A percentile compares a stretch with the other conserved stretches of the same genome.
Evolutionary conservation across 1,140 invertebrate genomes (phyloP).

Genomic region (Drosophila simulans): DNA sequence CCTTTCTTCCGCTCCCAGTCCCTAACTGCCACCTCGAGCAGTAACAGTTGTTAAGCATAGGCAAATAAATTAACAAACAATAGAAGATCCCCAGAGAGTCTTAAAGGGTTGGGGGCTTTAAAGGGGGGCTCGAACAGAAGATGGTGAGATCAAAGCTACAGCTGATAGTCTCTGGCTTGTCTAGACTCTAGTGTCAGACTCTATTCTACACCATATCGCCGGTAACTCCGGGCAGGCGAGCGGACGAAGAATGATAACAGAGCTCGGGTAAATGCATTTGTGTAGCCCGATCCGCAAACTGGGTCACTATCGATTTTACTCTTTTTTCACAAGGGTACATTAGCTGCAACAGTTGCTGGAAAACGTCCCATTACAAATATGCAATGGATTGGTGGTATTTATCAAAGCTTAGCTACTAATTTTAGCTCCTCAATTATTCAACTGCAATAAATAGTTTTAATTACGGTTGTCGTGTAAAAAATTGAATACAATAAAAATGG

Average conservation of each 20-base stretch:
- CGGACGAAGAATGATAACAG: neutral
- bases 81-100: slow-evolving; percentile 3
- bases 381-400: no score
- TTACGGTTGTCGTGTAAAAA: neutral
- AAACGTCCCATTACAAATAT: no score
- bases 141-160: slow-evolving; percentile 8
- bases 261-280: slow-evolving; percentile 27
- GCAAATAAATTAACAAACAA: slow-evolving; percentile 46
- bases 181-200: neutral
- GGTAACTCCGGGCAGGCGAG: neutral
- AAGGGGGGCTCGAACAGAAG: neutral
- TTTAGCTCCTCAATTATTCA: neutral
- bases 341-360: no score
- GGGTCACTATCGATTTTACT: slow-evolving; percentile 17
- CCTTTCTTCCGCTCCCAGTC: slow-evolving; percentile 8
- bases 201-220: neutral
- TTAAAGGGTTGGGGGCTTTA: neutral
- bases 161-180: slow-evolving; percentile 24
- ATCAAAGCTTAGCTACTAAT: neutral
- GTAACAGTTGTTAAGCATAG: slow-evolving; percentile 24
- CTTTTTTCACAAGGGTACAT: neutral
- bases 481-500: neutral
- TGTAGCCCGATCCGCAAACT: slow-evolving; percentile 15
- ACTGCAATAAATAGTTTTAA: neutral
- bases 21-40: neutral